Evolutionary conservation across 2,888 invertebrate species (phyloP).

Genomic region (Pseudanteris insignis): DNA sequence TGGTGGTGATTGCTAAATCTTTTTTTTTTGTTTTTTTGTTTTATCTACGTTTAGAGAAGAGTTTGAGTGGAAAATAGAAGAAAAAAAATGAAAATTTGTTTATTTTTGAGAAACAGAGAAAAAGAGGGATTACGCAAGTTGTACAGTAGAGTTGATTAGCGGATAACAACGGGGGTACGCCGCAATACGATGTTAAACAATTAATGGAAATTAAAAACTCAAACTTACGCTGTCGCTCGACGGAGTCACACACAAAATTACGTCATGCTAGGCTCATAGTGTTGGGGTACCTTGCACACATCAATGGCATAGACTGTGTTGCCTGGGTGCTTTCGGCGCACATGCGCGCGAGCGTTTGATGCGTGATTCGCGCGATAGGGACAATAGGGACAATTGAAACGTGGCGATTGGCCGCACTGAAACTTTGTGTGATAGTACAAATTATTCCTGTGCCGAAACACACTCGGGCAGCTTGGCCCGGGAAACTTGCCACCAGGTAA

Average conservation of each 20-base stretch:
- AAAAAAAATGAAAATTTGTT: too few species aligned
- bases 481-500: slow-evolving; percentile 48
- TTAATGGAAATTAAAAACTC: slow-evolving; percentile 1
- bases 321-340: slow-evolving; percentile 58
- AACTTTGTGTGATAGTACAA: slow-evolving; percentile 67
- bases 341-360: slow-evolving; percentile 61
- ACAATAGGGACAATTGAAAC: slow-evolving; percentile 56
- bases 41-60: too few species aligned
- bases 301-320: slow-evolving; percentile 57
- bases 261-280: slow-evolving; percentile 29
- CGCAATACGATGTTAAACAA: slow-evolving; percentile 2
- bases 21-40: too few species aligned
- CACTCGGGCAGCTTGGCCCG: slow-evolving; percentile 58
- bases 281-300: slow-evolving; percentile 42
- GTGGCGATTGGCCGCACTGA: slow-evolving; percentile 55
- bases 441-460: slow-evolving; percentile 60
- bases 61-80: too few species aligned
- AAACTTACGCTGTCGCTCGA: slow-evolving; percentile 22
- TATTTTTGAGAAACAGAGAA: too few species aligned
- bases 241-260: slow-evolving; percentile 16
- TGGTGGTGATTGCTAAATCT: too few species aligned
- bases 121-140: too few species aligned
- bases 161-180: not conserved
- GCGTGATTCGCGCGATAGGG: slow-evolving; percentile 58
- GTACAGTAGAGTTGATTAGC: too few species aligned